Evolutionary conservation across 2,113 vertebrate species (phyloP).

Genomic region (Mus spicilegus): DNA sequence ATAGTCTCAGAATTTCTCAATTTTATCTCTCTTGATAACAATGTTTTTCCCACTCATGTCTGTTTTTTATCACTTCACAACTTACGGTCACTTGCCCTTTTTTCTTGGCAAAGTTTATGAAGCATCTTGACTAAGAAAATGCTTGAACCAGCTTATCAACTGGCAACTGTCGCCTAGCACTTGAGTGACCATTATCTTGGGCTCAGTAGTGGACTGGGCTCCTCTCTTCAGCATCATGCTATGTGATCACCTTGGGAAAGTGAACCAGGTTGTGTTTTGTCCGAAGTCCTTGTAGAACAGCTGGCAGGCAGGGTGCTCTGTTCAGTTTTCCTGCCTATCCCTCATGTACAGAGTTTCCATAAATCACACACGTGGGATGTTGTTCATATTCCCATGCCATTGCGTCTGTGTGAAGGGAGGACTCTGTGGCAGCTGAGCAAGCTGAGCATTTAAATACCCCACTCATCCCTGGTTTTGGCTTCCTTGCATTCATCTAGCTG

Average conservation of each 20-base stretch:
- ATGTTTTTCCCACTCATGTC: constrained; percentile 84
- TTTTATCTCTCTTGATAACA: constrained; percentile 86
- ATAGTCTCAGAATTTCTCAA: constrained; percentile 84
- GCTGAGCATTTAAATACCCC: constrained; percentile 78
- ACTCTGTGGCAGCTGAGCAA: constrained; percentile 73
- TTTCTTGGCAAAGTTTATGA: constrained; percentile 84
- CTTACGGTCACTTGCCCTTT: constrained; percentile 82
- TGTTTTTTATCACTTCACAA: constrained; percentile 85
- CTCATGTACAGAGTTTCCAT: constrained; percentile 20
- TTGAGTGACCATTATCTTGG: constrained; percentile 78
- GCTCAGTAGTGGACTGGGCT: constrained; percentile 70
- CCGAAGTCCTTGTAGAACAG: not conserved
- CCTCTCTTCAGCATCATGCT: constrained; percentile 57
- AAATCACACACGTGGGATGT: not conserved
- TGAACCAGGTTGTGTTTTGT: not conserved
- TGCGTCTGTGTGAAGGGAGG: constrained; percentile 17
- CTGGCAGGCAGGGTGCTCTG: not conserved
- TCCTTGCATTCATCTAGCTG: constrained; percentile 85
- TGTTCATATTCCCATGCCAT: not conserved
- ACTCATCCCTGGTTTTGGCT: constrained; percentile 84
- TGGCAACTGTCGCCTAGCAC: constrained; percentile 76
- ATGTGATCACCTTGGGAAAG: constrained; percentile 46
- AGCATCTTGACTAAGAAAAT: constrained; percentile 81
- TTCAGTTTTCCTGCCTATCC: not conserved
- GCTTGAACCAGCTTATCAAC: constrained; percentile 80